Conservation (phyloP, 1,140 invertebrate genomes). For the Cotesia glomerata region DNA sequence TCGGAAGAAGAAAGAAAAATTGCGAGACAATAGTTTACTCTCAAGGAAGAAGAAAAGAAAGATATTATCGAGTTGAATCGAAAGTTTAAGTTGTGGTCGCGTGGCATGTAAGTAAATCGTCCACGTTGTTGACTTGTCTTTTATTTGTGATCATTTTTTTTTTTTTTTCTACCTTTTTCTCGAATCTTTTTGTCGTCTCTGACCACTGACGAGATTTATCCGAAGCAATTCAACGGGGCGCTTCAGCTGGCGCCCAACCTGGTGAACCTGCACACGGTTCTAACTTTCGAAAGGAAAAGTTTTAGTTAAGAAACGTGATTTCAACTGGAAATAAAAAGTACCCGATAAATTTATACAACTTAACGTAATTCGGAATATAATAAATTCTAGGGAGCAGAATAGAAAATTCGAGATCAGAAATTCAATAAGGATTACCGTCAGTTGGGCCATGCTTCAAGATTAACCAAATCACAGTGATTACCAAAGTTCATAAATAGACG, state of each 20-base stretch:
- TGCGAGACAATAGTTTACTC: neutral
- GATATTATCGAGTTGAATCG: conserved; percentile 45
- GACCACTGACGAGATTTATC: conserved; percentile 43
- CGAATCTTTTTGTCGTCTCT: neutral
- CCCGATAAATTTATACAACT: no score
- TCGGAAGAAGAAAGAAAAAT: neutral
- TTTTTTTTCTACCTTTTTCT: neutral
- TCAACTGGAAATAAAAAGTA: conserved; percentile 35
- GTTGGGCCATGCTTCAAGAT: neutral
- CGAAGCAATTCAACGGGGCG: conserved; percentile 28
- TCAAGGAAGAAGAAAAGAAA: neutral
- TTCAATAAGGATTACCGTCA: neutral
- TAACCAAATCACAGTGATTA: neutral
- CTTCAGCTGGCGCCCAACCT: conserved; percentile 8
- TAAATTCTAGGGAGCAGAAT: neutral
- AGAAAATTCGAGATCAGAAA: neutral
- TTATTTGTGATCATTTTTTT: neutral
- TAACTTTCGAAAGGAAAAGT: conserved; percentile 44
- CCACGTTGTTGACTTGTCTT: neutral
- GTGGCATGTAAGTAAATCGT: conserved; percentile 43
- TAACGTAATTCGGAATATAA: neutral
- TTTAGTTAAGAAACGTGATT: conserved; percentile 45
- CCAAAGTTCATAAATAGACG: no score
- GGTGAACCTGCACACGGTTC: neutral
- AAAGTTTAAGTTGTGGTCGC: conserved; percentile 33